These are phyloP conservation scores for Chrysolina oricalcia DNA, from an alignment of 2,888 invertebrate species.

Conservation along the genomic window DNA sequence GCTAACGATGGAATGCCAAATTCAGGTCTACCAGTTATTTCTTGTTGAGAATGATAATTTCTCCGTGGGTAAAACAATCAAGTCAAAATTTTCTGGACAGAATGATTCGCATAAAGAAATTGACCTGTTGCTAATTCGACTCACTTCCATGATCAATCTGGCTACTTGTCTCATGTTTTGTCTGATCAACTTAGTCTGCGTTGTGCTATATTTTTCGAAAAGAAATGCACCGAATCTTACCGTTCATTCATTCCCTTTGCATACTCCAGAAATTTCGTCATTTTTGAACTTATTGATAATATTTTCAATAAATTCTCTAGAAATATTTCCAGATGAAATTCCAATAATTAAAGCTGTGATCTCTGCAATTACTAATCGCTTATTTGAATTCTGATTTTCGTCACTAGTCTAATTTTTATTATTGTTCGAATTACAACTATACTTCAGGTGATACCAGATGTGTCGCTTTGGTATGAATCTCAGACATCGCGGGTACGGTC, in stretches of 20 bases:
- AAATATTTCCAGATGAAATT: neutral
- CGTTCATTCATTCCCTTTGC: neutral
- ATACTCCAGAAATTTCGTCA: conserved; percentile 22
- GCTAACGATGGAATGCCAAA: conserved; percentile 47
- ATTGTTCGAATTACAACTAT: conserved; percentile 25
- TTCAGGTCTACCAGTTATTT: conserved; percentile 31
- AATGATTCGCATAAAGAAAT: no score
- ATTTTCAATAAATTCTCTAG: conserved; percentile 17
- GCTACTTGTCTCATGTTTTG: conserved; percentile 21
- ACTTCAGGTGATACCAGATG: conserved; percentile 46
- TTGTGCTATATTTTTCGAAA: conserved; percentile 25
- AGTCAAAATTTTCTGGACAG: conserved; percentile 22
- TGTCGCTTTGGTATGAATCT: conserved; percentile 46
- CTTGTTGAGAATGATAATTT: neutral
- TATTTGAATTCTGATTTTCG: neutral
- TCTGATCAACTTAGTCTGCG: conserved; percentile 14
- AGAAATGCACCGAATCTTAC: conserved; percentile 11
- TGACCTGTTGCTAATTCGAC: neutral
- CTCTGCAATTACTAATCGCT: neutral
- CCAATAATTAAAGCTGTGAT: neutral
- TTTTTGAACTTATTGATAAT: conserved; percentile 23
- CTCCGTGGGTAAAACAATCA: neutral
- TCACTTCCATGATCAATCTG: neutral
- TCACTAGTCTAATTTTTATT: conserved; percentile 3
- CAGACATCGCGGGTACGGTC: conserved; percentile 44